Percentiles rank a stretch among this genome's conserved stretches.
Evolutionary conservation across 2,888 invertebrate genomes (phyloP).

Genomic region (Ochlodes sylvanus): DNA sequence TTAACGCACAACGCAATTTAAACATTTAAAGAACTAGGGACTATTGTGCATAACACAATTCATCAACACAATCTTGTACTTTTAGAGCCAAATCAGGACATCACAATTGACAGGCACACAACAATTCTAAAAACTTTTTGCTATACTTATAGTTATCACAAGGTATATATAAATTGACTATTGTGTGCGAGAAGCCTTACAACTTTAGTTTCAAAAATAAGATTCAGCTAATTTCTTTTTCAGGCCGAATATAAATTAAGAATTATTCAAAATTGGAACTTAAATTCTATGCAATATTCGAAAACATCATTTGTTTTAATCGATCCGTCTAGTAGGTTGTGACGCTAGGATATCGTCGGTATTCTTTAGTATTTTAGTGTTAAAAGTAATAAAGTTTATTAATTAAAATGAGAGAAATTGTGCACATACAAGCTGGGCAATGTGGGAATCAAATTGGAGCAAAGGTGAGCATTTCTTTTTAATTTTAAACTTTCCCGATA

Average conservation of each 20-base stretch:
- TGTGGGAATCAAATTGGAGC: slow-evolving; percentile 87
- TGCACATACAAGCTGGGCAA: slow-evolving; percentile 92
- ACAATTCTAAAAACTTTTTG: too few species aligned
- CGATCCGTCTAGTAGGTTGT: slow-evolving; percentile 65
- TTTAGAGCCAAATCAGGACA: too few species aligned
- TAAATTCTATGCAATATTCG: slow-evolving; percentile 10
- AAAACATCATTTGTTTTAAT: slow-evolving; percentile 65
- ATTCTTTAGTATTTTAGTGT: slow-evolving; percentile 44
- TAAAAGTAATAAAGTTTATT: slow-evolving; percentile 48
- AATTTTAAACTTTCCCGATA: not conserved
- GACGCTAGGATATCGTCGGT: slow-evolving; percentile 48
- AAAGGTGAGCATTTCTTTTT: slow-evolving; percentile 60
- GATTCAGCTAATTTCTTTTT: not conserved
- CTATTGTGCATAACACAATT: too few species aligned
- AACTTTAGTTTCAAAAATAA: not conserved
- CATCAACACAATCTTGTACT: too few species aligned
- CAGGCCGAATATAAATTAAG: slow-evolving; percentile 14
- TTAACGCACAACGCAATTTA: too few species aligned
- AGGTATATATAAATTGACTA: not conserved
- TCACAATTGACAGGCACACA: too few species aligned
- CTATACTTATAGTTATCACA: too few species aligned
- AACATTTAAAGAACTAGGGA: too few species aligned
- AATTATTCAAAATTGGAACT: slow-evolving; percentile 37
- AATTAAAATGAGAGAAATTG: slow-evolving; percentile 90
- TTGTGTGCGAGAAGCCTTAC: not conserved